Evolutionary conservation across 2,113 vertebrate species (phyloP).

Genomic region (Solenodon paradoxus): DNA sequence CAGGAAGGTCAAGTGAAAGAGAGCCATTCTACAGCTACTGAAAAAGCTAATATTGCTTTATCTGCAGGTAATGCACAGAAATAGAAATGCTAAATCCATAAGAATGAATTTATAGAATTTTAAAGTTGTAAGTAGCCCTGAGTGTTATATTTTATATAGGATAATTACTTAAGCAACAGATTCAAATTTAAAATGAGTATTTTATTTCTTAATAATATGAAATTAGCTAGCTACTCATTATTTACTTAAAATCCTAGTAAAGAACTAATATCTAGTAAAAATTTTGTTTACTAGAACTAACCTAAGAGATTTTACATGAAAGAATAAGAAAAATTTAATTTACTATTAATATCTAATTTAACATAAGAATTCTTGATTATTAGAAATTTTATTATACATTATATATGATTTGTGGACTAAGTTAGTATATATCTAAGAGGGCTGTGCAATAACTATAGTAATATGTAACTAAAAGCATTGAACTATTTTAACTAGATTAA

Average conservation of each 20-base stretch:
- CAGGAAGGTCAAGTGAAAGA: conserved; percentile 90
- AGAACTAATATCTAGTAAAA: conserved; percentile 75
- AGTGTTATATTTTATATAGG: conserved; percentile 77
- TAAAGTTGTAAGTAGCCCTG: conserved; percentile 73
- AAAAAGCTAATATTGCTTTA: conserved; percentile 89
- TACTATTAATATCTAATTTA: conserved; percentile 78
- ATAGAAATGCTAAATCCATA: conserved; percentile 82
- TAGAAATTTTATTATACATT: conserved; percentile 77
- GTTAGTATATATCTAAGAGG: conserved; percentile 80
- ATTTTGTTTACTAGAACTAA: conserved; percentile 69
- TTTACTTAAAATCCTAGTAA: conserved; percentile 71
- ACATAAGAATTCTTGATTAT: conserved; percentile 78
- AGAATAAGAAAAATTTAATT: conserved; percentile 73
- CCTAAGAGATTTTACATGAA: conserved; percentile 70
- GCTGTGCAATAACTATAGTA: conserved; percentile 86
- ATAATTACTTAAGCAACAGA: conserved; percentile 61
- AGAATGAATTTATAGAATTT: conserved; percentile 75
- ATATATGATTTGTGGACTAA: conserved; percentile 78
- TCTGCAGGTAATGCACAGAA: conserved; percentile 99
- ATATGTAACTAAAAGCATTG: conserved; percentile 78
- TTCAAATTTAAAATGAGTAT: conserved; percentile 68
- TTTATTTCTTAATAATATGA: conserved; percentile 76
- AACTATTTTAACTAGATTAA: conserved; percentile 83
- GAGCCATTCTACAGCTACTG: conserved; percentile 83
- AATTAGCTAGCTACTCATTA: conserved; percentile 68